Evolutionary conservation across 2,797 vertebrate genomes (phyloP).

Genomic region (Macropodus opercularis): DNA sequence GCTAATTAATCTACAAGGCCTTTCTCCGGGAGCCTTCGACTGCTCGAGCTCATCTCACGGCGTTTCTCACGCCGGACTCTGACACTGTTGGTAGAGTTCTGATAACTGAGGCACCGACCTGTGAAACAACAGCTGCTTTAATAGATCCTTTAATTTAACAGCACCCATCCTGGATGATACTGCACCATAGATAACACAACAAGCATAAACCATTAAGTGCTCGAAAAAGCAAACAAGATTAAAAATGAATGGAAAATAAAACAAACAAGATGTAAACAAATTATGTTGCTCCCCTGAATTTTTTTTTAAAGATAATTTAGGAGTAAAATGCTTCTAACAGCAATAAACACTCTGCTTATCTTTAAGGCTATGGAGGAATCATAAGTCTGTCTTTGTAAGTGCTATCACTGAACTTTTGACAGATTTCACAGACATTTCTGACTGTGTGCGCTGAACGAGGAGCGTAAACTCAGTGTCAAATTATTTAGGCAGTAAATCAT

Average conservation of each 20-base stretch:
- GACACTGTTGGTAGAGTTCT: slow-evolving; percentile 35
- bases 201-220: slow-evolving; percentile 65
- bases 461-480: slow-evolving; percentile 47
- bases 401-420: slow-evolving; percentile 48
- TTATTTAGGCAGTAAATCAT: slow-evolving; percentile 49
- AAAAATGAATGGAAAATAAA: slow-evolving; percentile 38
- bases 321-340: slow-evolving; percentile 31
- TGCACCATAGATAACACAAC: slow-evolving; percentile 27
- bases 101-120: slow-evolving; percentile 44
- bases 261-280: slow-evolving; percentile 67
- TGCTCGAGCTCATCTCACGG: slow-evolving; percentile 13
- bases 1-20: slow-evolving; percentile 55
- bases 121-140: slow-evolving; percentile 17
- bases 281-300: slow-evolving; percentile 52
- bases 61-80: slow-evolving; percentile 47
- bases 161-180: slow-evolving; percentile 31
- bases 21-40: slow-evolving; percentile 38
- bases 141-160: slow-evolving; percentile 27
- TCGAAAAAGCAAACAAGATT: slow-evolving; percentile 54
- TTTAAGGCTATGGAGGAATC: slow-evolving; percentile 57
- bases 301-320: slow-evolving; percentile 31
- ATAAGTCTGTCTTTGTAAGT: slow-evolving; percentile 60
- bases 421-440: slow-evolving; percentile 24
- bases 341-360: slow-evolving; percentile 40
- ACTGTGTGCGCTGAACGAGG: slow-evolving; percentile 30